These are phyloP conservation scores for Drosophila bunnanda DNA, from an alignment of 2,888 invertebrate genomes.

Conservation along the genomic window DNA sequence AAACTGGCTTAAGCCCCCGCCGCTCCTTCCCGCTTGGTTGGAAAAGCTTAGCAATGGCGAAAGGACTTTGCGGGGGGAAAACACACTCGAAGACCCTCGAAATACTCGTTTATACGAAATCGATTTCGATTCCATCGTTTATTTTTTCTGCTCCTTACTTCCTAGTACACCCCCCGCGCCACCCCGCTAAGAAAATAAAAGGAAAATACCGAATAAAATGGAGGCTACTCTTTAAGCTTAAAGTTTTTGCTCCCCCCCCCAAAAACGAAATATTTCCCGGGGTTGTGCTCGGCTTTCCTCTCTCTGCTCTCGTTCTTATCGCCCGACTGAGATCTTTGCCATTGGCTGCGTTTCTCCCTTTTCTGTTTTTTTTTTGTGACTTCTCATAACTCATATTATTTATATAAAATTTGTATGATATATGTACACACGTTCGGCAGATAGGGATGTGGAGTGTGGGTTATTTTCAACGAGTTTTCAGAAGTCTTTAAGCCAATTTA, in stretches of 20 bases:
- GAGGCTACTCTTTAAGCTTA: constrained; percentile 34
- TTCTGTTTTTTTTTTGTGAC: neutral
- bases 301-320: constrained; percentile 53
- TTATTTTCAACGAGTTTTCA: neutral
- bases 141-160: constrained; percentile 9
- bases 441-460: constrained; percentile 2
- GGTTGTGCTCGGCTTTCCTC: constrained; percentile 17
- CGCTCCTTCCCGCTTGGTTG: constrained; percentile 1
- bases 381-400: constrained; percentile 50
- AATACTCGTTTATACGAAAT: constrained; percentile 61
- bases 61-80: constrained; percentile 14
- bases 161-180: too few species aligned
- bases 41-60: constrained; percentile 74
- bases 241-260: constrained; percentile 3
- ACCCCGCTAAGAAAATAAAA: neutral
- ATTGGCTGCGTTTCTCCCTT: constrained; percentile 59
- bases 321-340: constrained; percentile 70
- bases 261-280: constrained; percentile 3
- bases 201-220: constrained; percentile 28
- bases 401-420: constrained; percentile 35
- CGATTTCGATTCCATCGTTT: constrained; percentile 64
- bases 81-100: constrained; percentile 42
- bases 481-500: neutral
- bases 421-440: constrained; percentile 14
- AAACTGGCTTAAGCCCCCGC: constrained; percentile 68